Base-by-base conservation (phyloP, 2,888 invertebrate genomes). In the Dione juno region DNA sequence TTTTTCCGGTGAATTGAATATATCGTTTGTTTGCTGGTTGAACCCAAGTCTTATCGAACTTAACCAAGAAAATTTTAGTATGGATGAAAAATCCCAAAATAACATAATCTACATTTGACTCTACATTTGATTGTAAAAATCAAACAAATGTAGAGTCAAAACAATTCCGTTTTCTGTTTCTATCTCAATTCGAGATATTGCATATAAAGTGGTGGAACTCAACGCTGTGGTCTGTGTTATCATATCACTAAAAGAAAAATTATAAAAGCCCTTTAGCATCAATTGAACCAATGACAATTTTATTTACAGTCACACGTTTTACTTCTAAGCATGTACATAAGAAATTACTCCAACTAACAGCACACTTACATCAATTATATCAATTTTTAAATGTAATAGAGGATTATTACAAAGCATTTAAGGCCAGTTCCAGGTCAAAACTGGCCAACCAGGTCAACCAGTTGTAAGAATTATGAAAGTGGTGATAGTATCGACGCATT, bases 401-500 rank as follows among this genome's bases (percentile, higher is more conserved):
- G 10, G 28, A 28, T 61, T 45, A 61, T 61, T 61, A 61, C 45
- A 61, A 61, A 61, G 61, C 11, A 35, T 61, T 61, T 61, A 61
- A 61, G 61, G 61, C 11, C 61, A 50, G 16, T 35, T 5, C 3
- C 53, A 54, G 43, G 52, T 63, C 53, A 48, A 35, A 48, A 50
- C 37, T 19, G 50, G 37, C 37, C 13, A 48, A 50, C 54, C 45
- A 63, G 63, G 68, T 69, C 68, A 69, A n/a, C 58, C 58, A 67
- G 11, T 67, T 48, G 53, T 53, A 45, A 63, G 67, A 63, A 69
- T 64, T 41, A 43, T 53, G 63, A 68, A 52, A 16, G 67, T 43
- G 40, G 45, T 69, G 50, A 41, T 43, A 52, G 45, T 66, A 71
- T 71, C 69, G 68, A 50, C 71, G 69, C 40, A 35, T 61, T 58